Evolutionary conservation across 2,888 invertebrate genomes (phyloP), one percentile per base, ranked within the genome.

Genomic region (Andrena trimmerana): DNA sequence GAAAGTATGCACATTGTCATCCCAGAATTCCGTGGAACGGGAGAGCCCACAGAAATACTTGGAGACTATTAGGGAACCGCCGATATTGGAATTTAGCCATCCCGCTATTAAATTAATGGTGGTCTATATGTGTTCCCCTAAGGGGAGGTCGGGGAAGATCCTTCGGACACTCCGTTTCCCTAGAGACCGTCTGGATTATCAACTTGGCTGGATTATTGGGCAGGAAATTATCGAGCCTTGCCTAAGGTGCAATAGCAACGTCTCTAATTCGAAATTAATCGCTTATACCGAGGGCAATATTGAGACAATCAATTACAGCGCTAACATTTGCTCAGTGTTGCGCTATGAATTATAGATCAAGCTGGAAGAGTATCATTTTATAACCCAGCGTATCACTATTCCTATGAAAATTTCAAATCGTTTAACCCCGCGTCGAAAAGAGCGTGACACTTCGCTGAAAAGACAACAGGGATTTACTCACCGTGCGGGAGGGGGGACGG

Each of bases 61-160:
- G 65, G 78, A 84, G 86, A 89, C 90, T 88, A 90, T 92, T 90
- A 90, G 78, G 82, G 80, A 63, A 79, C 74, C 71, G 54, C 70
- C 85, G 90, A 90, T 92, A 92, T 93, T 90, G 92, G 92, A 93
- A 91, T 90, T 84, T 88, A 85, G 75, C 80, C 77, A 66, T 80
- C 73, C 82, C 67, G 86, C 88, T 90, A 92, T 91, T 90, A 90
- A 92, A 92, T 92, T 91, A 92, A 92, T 92, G 88, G 86, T 68
- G 81, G 82, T 78, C 87, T 87, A 84, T 72, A 83, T 86, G 86
- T 84, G 84, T 59, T 69, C 79, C 78, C 52, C 24, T 13, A 16
- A 52, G 67, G 66, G 57, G 50, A 65, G 24, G 59, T 31, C 27
- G 16, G 24, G 10, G 63, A 65, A 42, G 69, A 63, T 72, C 71